Base-by-base conservation (phyloP, 2,797 vertebrate species). In the Carapus acus region DNA sequence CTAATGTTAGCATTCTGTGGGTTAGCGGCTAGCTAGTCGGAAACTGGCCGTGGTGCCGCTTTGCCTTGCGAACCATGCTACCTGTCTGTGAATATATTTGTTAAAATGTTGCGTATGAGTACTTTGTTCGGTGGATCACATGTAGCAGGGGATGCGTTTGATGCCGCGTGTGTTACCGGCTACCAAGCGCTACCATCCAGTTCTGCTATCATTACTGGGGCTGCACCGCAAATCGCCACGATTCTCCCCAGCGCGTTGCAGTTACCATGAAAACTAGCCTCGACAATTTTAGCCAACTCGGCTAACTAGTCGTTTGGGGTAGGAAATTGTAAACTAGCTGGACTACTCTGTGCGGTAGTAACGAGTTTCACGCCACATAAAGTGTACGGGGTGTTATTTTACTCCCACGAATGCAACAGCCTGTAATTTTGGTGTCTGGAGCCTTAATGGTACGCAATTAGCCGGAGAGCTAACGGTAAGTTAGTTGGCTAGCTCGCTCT, bases 401-500 rank as follows among this genome's bases (percentile, higher is more conserved):
- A 12, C 52, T 61, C 51, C 22, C 19, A 51, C 4, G 14, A 43
- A 48, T 49, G 69, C 69, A 71, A 74, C 72, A 73, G 62, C 59
- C 59, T 59, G 59, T 31, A 19, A 14, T 54, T n/a, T 51, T 23
- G 49, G 56, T 50, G 49, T 43, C 17, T 55, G 1, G 31, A 40
- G 46, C 16, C 47, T 63, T 54, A 58, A 56, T 58, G 44, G 42
- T 51, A 51, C 23, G 11, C 51, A 39, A 71, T 37, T 62, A 66
- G 66, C 71, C n/a, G 14, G 3, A 18, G 23, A 58, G 75, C 72
- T 80, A 73, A 74, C 49, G 59, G 70, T 69, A 74, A 83, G 61
- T 82, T 71, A 74, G 69, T 76, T 69, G 43, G 62, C 69, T 73
- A 86, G 80, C 83, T 38, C 50, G 74, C 72, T 78, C 50, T 46